Conservation (phyloP, 2,888 invertebrate species). For the Arctia plantaginis region DNA sequence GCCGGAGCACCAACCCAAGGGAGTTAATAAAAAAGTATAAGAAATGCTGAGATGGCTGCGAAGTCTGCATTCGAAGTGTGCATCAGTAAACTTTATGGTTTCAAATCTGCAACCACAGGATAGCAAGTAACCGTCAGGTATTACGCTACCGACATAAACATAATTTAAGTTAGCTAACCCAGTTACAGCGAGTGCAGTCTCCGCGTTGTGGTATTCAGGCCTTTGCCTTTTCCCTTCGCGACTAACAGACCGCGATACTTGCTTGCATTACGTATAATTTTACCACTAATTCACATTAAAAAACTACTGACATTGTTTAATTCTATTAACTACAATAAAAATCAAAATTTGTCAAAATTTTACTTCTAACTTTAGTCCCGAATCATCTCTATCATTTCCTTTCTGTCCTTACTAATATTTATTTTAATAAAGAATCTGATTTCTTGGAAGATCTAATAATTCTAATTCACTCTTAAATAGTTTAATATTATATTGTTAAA, state of each 20-base stretch:
- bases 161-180: neutral
- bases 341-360: neutral
- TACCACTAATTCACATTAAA: neutral
- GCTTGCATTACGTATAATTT: neutral
- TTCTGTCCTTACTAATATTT: neutral
- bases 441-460: no score
- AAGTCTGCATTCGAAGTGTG: no score
- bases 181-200: neutral
- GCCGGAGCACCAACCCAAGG: no score
- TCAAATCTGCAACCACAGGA: neutral
- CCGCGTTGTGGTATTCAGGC: constrained; percentile 12
- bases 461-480: neutral
- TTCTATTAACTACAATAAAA: neutral
- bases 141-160: neutral
- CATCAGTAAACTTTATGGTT: no score
- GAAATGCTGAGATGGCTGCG: no score
- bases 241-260: constrained; percentile 14
- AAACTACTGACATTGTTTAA: neutral
- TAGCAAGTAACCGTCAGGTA: neutral
- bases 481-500: neutral
- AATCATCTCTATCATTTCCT: neutral
- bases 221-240: constrained; percentile 14
- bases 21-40: no score
- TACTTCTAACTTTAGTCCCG: neutral
- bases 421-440: neutral